phyloP scores from a whole-genome alignment of 2,113 vertebrate species.

The Python bivittatus region DNA sequence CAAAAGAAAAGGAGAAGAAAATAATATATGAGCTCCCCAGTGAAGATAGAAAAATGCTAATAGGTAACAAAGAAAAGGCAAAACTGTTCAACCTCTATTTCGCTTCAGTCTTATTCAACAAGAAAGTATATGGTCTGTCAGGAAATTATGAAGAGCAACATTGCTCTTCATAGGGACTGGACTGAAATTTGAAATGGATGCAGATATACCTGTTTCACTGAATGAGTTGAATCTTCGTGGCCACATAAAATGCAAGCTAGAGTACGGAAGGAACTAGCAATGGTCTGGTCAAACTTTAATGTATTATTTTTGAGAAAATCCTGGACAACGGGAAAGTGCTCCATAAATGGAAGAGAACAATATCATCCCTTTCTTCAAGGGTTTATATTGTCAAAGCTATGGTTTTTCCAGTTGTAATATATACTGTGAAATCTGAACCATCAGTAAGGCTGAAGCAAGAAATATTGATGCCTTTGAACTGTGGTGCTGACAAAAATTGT shows the following conservation, averaged over 20 bases:
- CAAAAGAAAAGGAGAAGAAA: background rate
- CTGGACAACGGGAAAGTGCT: background rate
- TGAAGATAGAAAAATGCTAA: background rate
- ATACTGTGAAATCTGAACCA: background rate
- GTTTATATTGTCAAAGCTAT: background rate
- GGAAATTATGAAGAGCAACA: background rate
- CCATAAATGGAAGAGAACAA: background rate
- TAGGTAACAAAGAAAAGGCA: background rate
- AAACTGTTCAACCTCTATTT: background rate
- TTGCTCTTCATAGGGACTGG: background rate
- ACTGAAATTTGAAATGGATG: background rate
- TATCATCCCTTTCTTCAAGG: background rate
- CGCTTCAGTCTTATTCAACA: background rate
- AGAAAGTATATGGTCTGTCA: background rate
- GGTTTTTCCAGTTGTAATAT: background rate
- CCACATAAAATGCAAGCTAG: no score
- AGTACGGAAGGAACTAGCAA: no score
- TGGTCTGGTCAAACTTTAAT: background rate
- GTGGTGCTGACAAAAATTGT: background rate
- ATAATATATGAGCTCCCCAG: background rate
- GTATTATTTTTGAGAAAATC: background rate
- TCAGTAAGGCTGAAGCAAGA: background rate
- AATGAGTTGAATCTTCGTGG: no score
- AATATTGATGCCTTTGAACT: background rate
- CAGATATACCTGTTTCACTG: no score